Evolutionary conservation across 2,888 invertebrate genomes (phyloP), one percentile per base, ranked within the genome.

Genomic region (Ochlodes sylvanus): DNA sequence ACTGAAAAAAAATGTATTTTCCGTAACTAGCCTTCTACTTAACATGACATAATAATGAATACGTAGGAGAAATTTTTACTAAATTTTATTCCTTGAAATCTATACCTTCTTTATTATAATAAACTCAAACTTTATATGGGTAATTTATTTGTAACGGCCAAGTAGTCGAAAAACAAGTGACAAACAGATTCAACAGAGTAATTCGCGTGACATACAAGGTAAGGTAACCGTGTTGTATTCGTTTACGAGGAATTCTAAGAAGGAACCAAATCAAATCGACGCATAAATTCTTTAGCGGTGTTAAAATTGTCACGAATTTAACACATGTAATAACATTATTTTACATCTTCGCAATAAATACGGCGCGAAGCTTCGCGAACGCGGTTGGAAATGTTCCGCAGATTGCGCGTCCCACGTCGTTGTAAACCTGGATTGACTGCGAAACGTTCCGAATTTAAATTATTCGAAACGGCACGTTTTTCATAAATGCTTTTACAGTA

Each of bases 361-460:
- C 56, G 34, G 10, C 56, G 15, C 6, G 2, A 1, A 14, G 7
- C n/a, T 6, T 5, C 32, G 21, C 9, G 17, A 19, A 41, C 12
- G 41, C 17, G 57, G 41, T 41, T 21, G 19, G 15, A 14, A 56
- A 12, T 57, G 21, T 41, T 19, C 56, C 57, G 21, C 57, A 19
- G 57, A 19, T 57, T 44, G 44, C 27, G 21, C 0, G 9, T 2
- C 10, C 9, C 42, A n/a, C 19, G 57, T 21, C 58, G 42, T 3
- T 58, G 21, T 58, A 58, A 44, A 58, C 27, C n/a, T 17, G 27
- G 21, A 44, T 58, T 44, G 34, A 41, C n/a, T 17, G n/a, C n/a
- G 14, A 21, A 44, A 44, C 58, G 58, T 44, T 58, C 21, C 38
- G 44, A 44, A 17, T 44, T 58, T 42, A 58, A 44, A 58, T 58